phyloP scores from a whole-genome alignment of 2,888 invertebrate species.

The Cosmorhoe ocellata region DNA sequence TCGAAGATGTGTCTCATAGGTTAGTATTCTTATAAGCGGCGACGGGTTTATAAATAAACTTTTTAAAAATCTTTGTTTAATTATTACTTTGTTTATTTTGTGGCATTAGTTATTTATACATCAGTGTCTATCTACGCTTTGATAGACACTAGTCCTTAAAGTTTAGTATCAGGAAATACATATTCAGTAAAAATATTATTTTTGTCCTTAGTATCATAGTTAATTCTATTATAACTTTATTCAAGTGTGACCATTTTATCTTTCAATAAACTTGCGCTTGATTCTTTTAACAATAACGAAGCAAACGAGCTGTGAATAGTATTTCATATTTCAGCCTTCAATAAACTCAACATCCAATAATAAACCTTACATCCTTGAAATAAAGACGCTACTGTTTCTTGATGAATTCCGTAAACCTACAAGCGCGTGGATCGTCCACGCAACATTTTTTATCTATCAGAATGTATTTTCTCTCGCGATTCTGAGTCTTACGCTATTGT shows the following conservation, averaged over 20 bases:
- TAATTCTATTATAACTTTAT: no score
- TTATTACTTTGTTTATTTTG: no score
- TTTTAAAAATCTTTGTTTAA: no score
- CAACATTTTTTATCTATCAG: conserved; percentile 8
- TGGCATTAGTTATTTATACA: no score
- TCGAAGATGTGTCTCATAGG: no score
- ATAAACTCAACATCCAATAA: background rate
- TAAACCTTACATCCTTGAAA: background rate
- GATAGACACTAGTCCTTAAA: no score
- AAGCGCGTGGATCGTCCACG: conserved; percentile 1
- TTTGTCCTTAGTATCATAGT: no score
- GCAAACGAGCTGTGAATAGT: conserved; percentile 9
- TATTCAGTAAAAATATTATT: no score
- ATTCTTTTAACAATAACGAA: conserved; percentile 7
- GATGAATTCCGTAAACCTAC: conserved; percentile 1
- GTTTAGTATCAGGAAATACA: no score
- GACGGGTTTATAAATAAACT: no score
- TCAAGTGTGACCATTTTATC: conserved; percentile 6
- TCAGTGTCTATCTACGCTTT: no score
- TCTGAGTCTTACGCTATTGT: background rate
- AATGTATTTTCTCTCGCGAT: background rate
- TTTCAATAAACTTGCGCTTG: conserved; percentile 1
- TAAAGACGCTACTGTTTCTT: background rate
- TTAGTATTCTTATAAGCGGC: no score
- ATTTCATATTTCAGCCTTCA: background rate